These are phyloP conservation scores for Amphimallon solstitiale DNA, from an alignment of 2,888 invertebrate genomes.

Conservation along the genomic window DNA sequence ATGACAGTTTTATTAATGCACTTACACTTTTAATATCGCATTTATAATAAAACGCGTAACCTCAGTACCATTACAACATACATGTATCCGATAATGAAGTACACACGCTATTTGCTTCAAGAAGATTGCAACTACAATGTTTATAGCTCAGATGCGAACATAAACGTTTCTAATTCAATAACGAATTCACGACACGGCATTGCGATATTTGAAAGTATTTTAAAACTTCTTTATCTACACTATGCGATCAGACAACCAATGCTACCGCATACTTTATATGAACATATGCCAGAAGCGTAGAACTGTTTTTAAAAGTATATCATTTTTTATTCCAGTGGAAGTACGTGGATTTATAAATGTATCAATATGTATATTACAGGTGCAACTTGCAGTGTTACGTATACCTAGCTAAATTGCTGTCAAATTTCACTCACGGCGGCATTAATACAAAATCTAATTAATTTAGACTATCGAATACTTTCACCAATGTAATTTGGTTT, in stretches of 20 bases:
- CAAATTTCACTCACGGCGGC: conserved; percentile 5
- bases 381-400: background rate
- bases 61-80: conserved; percentile 7
- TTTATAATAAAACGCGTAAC: conserved; percentile 22
- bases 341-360: background rate
- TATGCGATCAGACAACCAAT: conserved; percentile 17
- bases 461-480: conserved; percentile 10
- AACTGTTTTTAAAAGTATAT: conserved; percentile 4
- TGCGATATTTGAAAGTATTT: conserved; percentile 25
- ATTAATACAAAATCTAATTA: conserved; percentile 21
- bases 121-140: background rate
- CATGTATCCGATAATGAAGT: background rate
- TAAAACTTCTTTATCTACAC: conserved; percentile 20
- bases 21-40: conserved; percentile 22
- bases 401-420: background rate
- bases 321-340: background rate
- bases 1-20: conserved; percentile 25
- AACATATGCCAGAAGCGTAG: background rate
- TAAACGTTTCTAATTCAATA: conserved; percentile 17
- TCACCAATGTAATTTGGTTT: conserved; percentile 2
- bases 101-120: background rate
- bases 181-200: conserved; percentile 17
- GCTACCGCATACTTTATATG: conserved; percentile 11
- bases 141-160: conserved; percentile 14
- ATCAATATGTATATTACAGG: background rate